Percentiles rank a stretch among this genome's conserved stretches.
Evolutionary conservation across 2,797 vertebrate genomes (phyloP).

Genomic region (Sebastes trivittatus): DNA sequence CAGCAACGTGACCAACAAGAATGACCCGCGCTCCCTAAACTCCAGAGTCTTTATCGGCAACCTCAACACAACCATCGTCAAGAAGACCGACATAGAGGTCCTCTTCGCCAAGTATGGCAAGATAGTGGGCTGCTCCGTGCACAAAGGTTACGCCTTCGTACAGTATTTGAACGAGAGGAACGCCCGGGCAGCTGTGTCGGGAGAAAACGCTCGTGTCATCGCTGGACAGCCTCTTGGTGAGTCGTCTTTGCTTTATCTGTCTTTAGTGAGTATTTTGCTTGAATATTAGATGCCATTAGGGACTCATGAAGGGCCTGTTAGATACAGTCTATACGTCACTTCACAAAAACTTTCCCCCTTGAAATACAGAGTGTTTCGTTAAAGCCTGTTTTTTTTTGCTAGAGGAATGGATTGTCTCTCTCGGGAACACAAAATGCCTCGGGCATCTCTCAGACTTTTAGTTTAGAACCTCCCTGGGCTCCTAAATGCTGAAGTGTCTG

Average conservation of each 20-base stretch:
- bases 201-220: slow-evolving; percentile 93
- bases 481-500: slow-evolving; percentile 53
- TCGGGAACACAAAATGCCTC: slow-evolving; percentile 46
- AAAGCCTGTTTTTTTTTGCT: slow-evolving; percentile 29
- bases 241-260: slow-evolving; percentile 35
- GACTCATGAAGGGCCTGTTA: not conserved
- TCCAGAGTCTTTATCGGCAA: slow-evolving; percentile 99
- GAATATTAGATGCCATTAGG: not conserved
- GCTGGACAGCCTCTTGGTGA: slow-evolving; percentile 97
- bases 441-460: slow-evolving; percentile 51
- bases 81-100: slow-evolving; percentile 96
- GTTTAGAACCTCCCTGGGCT: slow-evolving; percentile 51
- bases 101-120: slow-evolving; percentile 99
- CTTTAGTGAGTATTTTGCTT: not conserved
- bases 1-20: slow-evolving; percentile 99
- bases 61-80: slow-evolving; percentile 97
- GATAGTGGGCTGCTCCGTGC: slow-evolving; percentile 97
- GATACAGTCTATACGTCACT: not conserved
- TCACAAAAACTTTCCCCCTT: slow-evolving; percentile 17
- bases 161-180: slow-evolving; percentile 97
- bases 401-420: slow-evolving; percentile 54
- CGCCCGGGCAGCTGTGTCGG: slow-evolving; percentile 90
- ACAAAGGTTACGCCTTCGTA: slow-evolving; percentile 98
- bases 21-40: slow-evolving; percentile 97
- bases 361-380: slow-evolving; percentile 34